Conservation (phyloP, 2,888 invertebrate genomes). For the Pseudococcus jackbeardsleyi region DNA sequence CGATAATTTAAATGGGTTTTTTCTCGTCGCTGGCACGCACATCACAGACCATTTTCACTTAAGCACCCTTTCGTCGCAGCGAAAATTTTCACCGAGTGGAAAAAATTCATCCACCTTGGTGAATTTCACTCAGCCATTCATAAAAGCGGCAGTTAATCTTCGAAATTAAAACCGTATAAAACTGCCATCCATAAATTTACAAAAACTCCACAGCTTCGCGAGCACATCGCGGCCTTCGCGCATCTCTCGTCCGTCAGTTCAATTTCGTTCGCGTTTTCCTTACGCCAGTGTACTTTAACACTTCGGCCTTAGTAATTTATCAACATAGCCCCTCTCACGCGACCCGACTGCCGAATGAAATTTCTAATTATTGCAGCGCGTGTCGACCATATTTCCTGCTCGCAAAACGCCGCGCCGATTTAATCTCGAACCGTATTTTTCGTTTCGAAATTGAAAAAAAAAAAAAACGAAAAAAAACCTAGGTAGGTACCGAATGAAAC, state of each 20-base stretch:
- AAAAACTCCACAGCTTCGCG: not conserved
- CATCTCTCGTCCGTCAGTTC: constrained; percentile 16
- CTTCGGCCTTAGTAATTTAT: constrained; percentile 9
- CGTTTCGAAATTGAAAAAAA: not conserved
- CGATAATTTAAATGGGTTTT: not conserved
- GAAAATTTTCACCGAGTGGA: not conserved
- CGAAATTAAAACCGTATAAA: constrained; percentile 44
- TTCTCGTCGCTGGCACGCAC: not conserved
- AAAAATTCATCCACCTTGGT: not conserved
- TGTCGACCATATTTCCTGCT: not conserved
- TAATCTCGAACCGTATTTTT: not conserved
- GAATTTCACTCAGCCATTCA: not conserved
- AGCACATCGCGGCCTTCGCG: not conserved
- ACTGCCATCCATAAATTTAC: constrained; percentile 22
- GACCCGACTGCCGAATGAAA: constrained; percentile 6
- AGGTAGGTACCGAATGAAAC: not conserved
- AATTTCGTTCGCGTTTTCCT: constrained; percentile 11
- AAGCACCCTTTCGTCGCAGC: not conserved
- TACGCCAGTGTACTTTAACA: constrained; percentile 11
- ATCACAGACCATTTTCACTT: not conserved
- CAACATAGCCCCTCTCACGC: constrained; percentile 27
- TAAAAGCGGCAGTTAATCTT: constrained; percentile 22
- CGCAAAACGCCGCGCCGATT: not conserved
- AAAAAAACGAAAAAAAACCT: not conserved
- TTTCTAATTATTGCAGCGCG: constrained; percentile 28